A percentile compares a stretch with the other conserved stretches of the same genome.
Evolutionary conservation across 2,888 invertebrate genomes (phyloP).

Genomic region (Cynaeus angustus): DNA sequence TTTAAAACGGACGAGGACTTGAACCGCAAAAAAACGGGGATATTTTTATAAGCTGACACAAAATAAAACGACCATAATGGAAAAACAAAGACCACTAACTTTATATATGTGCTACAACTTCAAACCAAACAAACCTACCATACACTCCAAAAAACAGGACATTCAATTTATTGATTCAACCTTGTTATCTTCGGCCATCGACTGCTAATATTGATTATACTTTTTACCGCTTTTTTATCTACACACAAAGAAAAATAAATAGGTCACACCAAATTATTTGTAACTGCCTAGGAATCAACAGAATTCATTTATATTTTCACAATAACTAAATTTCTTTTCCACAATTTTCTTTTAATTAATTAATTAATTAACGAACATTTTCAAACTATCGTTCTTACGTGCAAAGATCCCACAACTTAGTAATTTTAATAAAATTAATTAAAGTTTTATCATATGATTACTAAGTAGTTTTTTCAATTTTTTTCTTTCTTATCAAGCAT

Average conservation of each 20-base stretch:
- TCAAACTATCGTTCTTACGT: too few species aligned
- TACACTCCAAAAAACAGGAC: not conserved
- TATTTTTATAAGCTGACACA: constrained; percentile 3
- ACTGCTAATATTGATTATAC: not conserved
- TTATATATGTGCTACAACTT: too few species aligned
- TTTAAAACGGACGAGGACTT: constrained; percentile 48
- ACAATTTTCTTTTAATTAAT: too few species aligned
- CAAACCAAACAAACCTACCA: not conserved
- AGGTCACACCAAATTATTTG: not conserved
- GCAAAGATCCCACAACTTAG: too few species aligned
- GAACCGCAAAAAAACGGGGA: constrained; percentile 4
- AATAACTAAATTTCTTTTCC: too few species aligned
- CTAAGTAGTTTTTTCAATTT: too few species aligned
- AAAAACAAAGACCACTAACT: not conserved
- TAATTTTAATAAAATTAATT: too few species aligned
- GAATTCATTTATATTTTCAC: too few species aligned
- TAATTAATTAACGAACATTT: too few species aligned
- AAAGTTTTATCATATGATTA: too few species aligned
- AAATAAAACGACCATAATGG: not conserved
- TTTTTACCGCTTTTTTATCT: not conserved
- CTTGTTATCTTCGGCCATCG: not conserved
- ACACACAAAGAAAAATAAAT: not conserved
- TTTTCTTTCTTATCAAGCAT: too few species aligned
- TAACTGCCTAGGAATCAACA: too few species aligned
- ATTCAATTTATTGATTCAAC: not conserved